These are phyloP conservation scores for Odontamblyopus rebecca DNA, from an alignment of 2,797 vertebrate genomes.

Conservation along the genomic window DNA sequence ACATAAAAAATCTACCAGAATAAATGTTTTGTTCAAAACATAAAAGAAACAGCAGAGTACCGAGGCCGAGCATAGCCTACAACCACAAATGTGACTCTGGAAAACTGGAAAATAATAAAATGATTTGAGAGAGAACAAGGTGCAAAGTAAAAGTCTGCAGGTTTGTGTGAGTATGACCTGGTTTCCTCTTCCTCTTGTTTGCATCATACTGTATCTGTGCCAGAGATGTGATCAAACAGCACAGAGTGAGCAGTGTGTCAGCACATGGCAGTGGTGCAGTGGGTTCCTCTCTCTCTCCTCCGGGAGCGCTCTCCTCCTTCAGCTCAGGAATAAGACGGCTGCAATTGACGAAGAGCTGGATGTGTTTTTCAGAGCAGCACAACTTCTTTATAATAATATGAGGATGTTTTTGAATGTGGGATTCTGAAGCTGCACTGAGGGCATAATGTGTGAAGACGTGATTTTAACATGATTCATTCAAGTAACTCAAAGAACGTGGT, in stretches of 20 bases:
- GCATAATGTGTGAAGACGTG: background rate
- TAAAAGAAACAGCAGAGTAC: background rate
- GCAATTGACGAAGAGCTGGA: constrained; percentile 36
- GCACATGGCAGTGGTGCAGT: constrained; percentile 37
- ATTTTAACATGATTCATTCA: background rate
- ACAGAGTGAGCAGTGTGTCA: constrained; percentile 54
- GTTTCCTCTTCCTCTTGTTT: constrained; percentile 62
- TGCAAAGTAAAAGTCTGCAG: constrained; percentile 52
- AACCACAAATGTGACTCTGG: constrained; percentile 16
- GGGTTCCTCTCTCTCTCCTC: constrained; percentile 30
- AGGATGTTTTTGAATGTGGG: constrained; percentile 4
- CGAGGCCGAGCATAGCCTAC: constrained; percentile 17
- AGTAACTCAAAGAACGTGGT: background rate
- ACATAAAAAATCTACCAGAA: background rate
- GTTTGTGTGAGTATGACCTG: constrained; percentile 65
- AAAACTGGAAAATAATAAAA: constrained; percentile 28
- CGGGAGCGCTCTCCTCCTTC: constrained; percentile 39
- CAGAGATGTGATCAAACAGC: constrained; percentile 64
- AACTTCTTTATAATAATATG: constrained; percentile 28
- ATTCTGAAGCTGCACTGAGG: background rate
- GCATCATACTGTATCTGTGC: constrained; percentile 55
- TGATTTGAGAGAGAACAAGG: constrained; percentile 41
- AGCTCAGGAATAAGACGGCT: constrained; percentile 32
- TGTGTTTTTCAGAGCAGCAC: constrained; percentile 25
- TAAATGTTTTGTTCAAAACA: background rate